phyloP scores from a whole-genome alignment of 2,113 vertebrate genomes.

The Ia io region DNA sequence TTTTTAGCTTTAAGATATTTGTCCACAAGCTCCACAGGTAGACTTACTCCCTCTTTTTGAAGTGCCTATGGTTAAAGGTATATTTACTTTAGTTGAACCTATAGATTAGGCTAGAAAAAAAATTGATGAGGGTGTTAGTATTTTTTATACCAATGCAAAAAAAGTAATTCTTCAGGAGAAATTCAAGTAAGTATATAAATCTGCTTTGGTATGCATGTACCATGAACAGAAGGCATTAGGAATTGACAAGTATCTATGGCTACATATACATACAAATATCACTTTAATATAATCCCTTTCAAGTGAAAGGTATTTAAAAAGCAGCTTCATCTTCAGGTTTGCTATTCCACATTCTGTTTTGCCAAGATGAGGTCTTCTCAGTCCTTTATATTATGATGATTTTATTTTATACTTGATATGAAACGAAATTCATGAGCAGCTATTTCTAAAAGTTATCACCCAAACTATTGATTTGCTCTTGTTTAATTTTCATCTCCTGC shows the following conservation, averaged over 20 bases:
- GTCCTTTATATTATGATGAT: background rate
- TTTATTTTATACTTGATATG: background rate
- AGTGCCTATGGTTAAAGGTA: background rate
- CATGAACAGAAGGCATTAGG: background rate
- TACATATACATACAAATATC: background rate
- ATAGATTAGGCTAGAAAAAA: background rate
- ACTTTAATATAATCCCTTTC: background rate
- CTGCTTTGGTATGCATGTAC: background rate
- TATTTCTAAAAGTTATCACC: background rate
- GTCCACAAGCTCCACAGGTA: background rate
- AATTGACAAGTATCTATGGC: background rate
- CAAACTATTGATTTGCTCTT: background rate
- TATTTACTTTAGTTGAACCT: background rate
- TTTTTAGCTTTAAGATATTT: background rate
- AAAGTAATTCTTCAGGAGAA: slow-evolving; percentile 1
- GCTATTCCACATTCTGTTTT: background rate
- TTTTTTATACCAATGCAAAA: background rate
- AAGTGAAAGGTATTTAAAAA: background rate
- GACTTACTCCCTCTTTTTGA: background rate
- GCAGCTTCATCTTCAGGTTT: background rate
- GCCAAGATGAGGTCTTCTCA: background rate
- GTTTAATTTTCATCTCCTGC: background rate
- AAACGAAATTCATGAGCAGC: background rate
- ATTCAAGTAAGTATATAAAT: background rate
- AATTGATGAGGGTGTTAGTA: background rate